Conservation (phyloP, 2,113 vertebrate genomes). For the Heliornis fulica region DNA sequence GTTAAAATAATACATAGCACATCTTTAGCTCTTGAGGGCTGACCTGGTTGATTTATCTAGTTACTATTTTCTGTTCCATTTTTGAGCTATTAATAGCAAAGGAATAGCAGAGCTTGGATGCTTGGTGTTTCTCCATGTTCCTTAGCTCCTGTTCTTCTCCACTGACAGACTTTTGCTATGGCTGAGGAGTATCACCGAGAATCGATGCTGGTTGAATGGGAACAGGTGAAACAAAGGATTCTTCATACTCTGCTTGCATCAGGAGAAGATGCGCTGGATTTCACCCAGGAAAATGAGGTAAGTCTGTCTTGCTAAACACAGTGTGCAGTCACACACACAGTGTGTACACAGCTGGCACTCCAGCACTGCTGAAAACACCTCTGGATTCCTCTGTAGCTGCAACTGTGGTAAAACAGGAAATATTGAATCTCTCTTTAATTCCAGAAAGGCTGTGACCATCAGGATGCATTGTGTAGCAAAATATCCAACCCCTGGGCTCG, state of each 20-base stretch:
- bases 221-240: constrained; percentile 97
- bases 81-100: background rate
- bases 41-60: background rate
- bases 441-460: background rate
- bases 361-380: background rate
- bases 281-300: constrained; percentile 97
- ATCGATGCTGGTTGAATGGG: constrained; percentile 98
- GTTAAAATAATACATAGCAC: background rate
- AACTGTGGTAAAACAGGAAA: background rate
- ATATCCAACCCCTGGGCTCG: background rate
- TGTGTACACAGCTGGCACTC: background rate
- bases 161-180: constrained; percentile 89
- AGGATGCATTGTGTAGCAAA: background rate
- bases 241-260: constrained; percentile 94
- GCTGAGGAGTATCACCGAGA: constrained; percentile 97
- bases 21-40: background rate
- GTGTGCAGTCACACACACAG: rapidly evolving
- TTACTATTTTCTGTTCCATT: background rate
- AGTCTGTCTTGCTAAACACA: background rate
- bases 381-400: background rate
- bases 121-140: background rate
- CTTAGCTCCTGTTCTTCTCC: background rate
- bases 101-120: background rate
- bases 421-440: background rate
- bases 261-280: constrained; percentile 95